Evolutionary conservation across 1,140 invertebrate species (phyloP).

Genomic region (Trinorchestia longiramus): DNA sequence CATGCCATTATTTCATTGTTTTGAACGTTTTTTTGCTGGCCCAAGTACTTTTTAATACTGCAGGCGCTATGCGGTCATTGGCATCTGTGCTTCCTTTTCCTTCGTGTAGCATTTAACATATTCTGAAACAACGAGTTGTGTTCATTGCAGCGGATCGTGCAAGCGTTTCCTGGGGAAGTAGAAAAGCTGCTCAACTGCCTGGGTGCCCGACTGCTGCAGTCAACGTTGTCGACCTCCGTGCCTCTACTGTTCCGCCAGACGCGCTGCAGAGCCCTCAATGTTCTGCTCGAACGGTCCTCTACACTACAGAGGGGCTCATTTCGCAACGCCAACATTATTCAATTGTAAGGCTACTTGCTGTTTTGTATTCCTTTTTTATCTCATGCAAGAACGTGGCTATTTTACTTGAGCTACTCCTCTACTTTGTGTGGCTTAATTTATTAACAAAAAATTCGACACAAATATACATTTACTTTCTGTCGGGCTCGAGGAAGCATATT

Average conservation of each 20-base stretch:
- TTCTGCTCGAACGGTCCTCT: background rate
- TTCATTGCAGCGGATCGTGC: background rate
- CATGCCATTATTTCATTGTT: too few relatives aligned
- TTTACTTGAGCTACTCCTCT: background rate
- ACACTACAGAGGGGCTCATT: background rate
- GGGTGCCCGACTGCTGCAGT: background rate
- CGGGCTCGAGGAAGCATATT: too few relatives aligned
- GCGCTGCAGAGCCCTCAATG: conserved; percentile 22
- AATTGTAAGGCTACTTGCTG: background rate
- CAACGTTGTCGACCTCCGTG: background rate
- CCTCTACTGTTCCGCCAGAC: background rate
- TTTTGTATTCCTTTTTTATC: background rate
- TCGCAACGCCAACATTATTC: background rate
- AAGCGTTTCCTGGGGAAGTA: background rate
- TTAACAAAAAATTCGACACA: background rate
- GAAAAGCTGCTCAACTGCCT: background rate
- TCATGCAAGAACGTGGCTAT: background rate
- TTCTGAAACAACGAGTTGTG: background rate
- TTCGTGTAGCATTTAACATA: background rate
- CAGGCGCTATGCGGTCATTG: background rate
- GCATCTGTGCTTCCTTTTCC: background rate
- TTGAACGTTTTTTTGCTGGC: too few relatives aligned
- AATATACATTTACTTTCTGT: background rate
- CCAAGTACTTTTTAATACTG: background rate
- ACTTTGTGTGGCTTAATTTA: background rate